These are phyloP conservation scores for Novumbra hubbsi DNA, from an alignment of 2,797 vertebrate species.

Conservation along the genomic window DNA sequence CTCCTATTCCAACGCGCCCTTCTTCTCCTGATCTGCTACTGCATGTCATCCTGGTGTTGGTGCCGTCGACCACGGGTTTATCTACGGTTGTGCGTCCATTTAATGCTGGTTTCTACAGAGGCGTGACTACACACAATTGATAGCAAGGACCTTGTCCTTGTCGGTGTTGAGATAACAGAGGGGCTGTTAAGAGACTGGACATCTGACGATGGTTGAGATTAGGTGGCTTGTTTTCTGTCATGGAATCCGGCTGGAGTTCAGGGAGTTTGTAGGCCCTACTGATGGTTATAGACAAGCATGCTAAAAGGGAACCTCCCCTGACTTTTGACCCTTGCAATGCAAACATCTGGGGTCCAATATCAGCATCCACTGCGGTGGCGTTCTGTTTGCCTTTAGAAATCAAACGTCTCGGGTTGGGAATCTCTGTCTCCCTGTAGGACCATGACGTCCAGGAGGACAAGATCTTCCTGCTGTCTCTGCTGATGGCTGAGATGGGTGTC, in stretches of 20 bases:
- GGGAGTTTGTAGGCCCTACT: background rate
- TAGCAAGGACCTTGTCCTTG: background rate
- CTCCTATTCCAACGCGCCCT: background rate
- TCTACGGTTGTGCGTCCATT: background rate
- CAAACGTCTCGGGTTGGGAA: background rate
- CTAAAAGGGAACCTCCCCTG: background rate
- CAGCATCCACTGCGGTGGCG: background rate
- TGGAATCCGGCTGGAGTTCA: background rate
- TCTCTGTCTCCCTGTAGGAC: slow-evolving; percentile 67
- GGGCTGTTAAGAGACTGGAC: background rate
- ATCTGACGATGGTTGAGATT: background rate
- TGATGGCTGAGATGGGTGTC: slow-evolving; percentile 92
- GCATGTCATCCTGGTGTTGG: background rate
- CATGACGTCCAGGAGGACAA: slow-evolving; percentile 88
- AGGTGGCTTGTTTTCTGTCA: background rate
- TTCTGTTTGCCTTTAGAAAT: background rate
- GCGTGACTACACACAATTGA: background rate
- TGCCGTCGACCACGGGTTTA: background rate
- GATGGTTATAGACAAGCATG: background rate
- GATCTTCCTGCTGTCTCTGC: slow-evolving; percentile 87
- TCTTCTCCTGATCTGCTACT: background rate
- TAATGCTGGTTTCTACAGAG: background rate
- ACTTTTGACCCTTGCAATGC: background rate
- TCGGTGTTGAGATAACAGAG: background rate
- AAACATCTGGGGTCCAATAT: background rate